Evolutionary conservation across 2,797 vertebrate genomes (phyloP).

Genomic region (Rhinatrema bivittatum): DNA sequence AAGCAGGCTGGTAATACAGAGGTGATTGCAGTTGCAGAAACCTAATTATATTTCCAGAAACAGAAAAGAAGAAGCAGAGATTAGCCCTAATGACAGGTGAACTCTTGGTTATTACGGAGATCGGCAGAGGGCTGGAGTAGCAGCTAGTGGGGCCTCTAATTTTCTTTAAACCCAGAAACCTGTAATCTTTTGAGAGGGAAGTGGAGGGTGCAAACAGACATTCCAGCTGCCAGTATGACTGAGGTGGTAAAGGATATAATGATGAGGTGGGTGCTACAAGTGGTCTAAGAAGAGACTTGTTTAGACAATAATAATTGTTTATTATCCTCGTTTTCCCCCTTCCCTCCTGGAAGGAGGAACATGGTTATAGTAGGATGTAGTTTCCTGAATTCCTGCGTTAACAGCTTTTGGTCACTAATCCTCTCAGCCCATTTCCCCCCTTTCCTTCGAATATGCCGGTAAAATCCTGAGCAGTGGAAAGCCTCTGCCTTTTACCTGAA

Average conservation of each 20-base stretch:
- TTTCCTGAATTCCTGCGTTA: not conserved
- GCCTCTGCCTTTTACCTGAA: no score
- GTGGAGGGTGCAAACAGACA: not conserved
- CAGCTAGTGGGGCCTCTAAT: no score
- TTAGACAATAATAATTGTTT: no score
- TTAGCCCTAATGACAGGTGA: not conserved
- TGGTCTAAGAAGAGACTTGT: slow-evolving; percentile 1
- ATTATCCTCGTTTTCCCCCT: no score
- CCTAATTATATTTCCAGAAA: not conserved
- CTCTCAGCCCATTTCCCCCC: not conserved
- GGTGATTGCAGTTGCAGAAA: not conserved
- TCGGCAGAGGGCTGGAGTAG: not conserved
- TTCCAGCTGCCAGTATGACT: not conserved
- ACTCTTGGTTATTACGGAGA: not conserved
- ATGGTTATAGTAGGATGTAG: no score
- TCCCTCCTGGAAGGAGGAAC: no score
- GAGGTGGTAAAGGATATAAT: slow-evolving; percentile 1
- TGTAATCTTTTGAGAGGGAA: not conserved
- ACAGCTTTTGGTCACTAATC: not conserved
- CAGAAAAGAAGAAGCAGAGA: not conserved
- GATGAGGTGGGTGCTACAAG: not conserved
- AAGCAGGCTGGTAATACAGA: no score
- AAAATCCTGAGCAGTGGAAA: no score
- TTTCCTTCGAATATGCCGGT: not conserved
- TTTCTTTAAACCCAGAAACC: not conserved